phyloP scores from a whole-genome alignment of 2,113 vertebrate species.

The Cinclus cinclus region DNA sequence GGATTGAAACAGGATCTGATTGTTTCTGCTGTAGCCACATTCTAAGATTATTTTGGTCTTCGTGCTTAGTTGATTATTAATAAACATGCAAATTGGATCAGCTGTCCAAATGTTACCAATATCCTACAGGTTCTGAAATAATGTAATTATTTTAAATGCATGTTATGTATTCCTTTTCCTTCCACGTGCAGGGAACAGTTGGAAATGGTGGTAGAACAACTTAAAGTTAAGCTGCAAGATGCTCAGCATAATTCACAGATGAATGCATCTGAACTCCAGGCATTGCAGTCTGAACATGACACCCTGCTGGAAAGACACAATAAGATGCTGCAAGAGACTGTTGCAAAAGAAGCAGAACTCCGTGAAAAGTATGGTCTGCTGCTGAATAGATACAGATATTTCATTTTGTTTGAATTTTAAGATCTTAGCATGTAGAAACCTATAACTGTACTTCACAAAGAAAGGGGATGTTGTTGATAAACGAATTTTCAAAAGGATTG shows the following conservation, averaged over 20 bases:
- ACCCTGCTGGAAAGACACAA: constrained; percentile 93
- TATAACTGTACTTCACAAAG: background rate
- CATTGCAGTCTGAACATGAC: constrained; percentile 88
- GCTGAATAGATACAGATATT: background rate
- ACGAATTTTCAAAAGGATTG: background rate
- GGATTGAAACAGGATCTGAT: background rate
- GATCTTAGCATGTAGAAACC: background rate
- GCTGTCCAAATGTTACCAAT: background rate
- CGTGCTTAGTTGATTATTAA: background rate
- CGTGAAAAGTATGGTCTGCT: constrained; percentile 84
- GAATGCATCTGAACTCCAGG: constrained; percentile 81
- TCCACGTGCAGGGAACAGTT: constrained; percentile 81
- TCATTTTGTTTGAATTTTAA: background rate
- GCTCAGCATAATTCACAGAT: constrained; percentile 85
- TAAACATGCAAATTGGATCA: background rate
- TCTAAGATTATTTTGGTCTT: background rate
- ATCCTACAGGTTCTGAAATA: background rate
- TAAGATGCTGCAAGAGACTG: constrained; percentile 91
- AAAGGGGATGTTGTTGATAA: background rate
- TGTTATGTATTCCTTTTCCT: background rate
- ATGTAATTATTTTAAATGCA: background rate
- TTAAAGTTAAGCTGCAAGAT: constrained; percentile 86
- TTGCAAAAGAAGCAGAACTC: constrained; percentile 92
- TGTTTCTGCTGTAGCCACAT: background rate
- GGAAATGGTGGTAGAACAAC: constrained; percentile 83